Conservation (phyloP, 2,888 invertebrate genomes). For the Acleris literana region DNA sequence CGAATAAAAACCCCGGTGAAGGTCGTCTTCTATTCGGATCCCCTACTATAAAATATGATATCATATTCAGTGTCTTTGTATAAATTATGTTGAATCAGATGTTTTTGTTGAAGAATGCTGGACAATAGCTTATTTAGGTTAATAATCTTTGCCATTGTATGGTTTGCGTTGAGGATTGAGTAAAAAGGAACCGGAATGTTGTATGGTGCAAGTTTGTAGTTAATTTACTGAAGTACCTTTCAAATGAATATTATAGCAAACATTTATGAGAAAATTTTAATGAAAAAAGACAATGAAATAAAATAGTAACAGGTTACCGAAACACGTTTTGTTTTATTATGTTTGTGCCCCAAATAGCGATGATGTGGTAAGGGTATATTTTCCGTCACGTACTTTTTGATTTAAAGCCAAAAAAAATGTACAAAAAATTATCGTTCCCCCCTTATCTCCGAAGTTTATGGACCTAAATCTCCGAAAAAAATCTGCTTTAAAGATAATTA, state of each 20-base stretch:
- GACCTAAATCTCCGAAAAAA: too few relatives aligned
- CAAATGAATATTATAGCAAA: constrained; percentile 10
- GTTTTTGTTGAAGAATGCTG: background rate
- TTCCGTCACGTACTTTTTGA: too few relatives aligned
- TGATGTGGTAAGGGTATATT: too few relatives aligned
- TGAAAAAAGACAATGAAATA: constrained; percentile 55
- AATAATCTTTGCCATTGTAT: constrained; percentile 4
- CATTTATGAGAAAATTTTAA: constrained; percentile 44
- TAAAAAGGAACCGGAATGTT: constrained; percentile 1
- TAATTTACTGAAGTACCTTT: constrained; percentile 10
- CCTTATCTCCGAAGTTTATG: too few relatives aligned
- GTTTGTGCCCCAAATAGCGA: too few relatives aligned
- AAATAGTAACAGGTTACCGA: constrained; percentile 67
- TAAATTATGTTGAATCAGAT: background rate
- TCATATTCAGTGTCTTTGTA: background rate
- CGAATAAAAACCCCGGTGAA: too few relatives aligned
- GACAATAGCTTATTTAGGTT: background rate
- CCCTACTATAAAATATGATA: background rate
- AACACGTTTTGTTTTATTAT: constrained; percentile 54
- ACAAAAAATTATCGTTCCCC: too few relatives aligned
- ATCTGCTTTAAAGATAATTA: too few relatives aligned
- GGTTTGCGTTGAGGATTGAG: background rate
- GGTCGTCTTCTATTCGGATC: too few relatives aligned
- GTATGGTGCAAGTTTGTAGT: constrained; percentile 25
- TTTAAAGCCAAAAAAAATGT: too few relatives aligned